phyloP scores from a whole-genome alignment of 2,888 invertebrate genomes.

The Meiosimyza decipiens region DNA sequence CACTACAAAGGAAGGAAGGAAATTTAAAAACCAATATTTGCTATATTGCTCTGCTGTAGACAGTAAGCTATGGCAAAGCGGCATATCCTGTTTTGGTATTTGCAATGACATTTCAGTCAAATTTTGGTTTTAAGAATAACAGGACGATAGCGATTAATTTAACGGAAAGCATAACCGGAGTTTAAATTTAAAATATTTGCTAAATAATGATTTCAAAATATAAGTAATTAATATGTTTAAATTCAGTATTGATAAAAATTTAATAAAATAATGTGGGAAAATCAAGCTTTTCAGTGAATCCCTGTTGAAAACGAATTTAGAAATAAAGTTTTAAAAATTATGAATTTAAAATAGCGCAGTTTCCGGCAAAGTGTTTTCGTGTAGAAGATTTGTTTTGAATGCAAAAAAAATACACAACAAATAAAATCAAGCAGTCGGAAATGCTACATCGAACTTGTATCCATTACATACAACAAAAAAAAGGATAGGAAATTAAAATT shows the following conservation, averaged over 20 bases:
- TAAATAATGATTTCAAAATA: no score
- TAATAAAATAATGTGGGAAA: no score
- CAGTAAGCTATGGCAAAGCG: constrained; percentile 7
- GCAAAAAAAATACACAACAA: constrained; percentile 4
- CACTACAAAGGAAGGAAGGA: background rate
- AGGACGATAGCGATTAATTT: constrained; percentile 53
- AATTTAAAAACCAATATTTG: background rate
- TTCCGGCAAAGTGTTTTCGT: background rate
- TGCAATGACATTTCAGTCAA: constrained; percentile 62
- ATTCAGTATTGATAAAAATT: no score
- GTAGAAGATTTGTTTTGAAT: background rate
- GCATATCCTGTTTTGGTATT: constrained; percentile 56
- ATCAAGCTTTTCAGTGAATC: no score
- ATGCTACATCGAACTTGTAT: constrained; percentile 56
- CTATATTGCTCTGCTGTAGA: background rate
- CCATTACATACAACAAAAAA: constrained; percentile 45
- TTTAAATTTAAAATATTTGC: background rate
- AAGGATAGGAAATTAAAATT: constrained; percentile 61
- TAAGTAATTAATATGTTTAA: no score
- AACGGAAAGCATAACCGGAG: constrained; percentile 9
- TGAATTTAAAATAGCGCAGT: background rate
- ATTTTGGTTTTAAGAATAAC: constrained; percentile 59
- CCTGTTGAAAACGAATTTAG: no score
- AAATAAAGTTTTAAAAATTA: constrained; percentile 5
- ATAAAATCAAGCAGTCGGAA: constrained; percentile 47